Base-by-base conservation (phyloP, 1,140 invertebrate species). In the Ericerus pela region DNA sequence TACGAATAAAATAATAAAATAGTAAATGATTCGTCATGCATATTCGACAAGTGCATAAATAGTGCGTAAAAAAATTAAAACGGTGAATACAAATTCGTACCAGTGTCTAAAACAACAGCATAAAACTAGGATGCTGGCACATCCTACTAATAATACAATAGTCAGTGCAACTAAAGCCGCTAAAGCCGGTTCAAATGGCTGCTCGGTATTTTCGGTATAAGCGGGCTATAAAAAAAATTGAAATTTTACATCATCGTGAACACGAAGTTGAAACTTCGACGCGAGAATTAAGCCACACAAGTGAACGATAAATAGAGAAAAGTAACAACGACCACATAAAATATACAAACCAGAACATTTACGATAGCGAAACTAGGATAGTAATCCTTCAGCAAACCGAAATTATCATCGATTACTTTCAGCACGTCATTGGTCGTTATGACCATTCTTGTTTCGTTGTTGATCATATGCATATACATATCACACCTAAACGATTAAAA, bases 51-150 rank as follows among this genome's bases (percentile, higher is more conserved):
- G 14, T 30, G 33, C 16, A 36, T 11, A 18, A 56, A 55, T 55
- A 14, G 20, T n/a, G 53, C 53, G 20, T 28, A 58, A 47, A 24
- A 58, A 41, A 26, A 8, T 6, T 20, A 33, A 51, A 51, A 27
- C 4, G 8, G 18, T 29, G 16, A 54, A 26, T 31, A 26, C 31
- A 58, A 8, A 29, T 28, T 73, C 70, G 69, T 74, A 82, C 84
- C 86, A 90, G 68, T 88, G 84, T 65, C 85, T 82, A 18, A 91
- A 75, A 67, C 88, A 92, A 61, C 88, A 90, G 65, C 88, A 92
- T 2, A 91, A 80, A 3, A 91, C 83, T 31, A 85, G 80, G 63
- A 92, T 87, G 0, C 86, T 88, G 26, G 91, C 78, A 36, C 87
- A 81, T 31, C 88, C 88, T 31, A 91, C 85, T 60, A 90, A 81